Conservation (phyloP, 2,888 invertebrate species). For the Orgyia antiqua region DNA sequence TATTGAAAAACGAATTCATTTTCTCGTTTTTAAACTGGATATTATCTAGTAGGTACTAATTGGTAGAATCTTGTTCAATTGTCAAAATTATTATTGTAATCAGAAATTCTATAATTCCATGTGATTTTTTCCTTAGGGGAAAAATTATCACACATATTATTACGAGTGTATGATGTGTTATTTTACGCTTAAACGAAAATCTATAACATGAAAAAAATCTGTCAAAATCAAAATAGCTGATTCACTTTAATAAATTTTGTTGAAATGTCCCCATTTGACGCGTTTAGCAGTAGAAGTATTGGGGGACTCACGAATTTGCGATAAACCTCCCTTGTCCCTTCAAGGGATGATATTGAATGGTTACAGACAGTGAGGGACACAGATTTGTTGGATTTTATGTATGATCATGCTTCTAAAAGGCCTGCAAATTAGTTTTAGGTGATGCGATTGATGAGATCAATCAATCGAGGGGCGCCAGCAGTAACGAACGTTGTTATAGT, state of each 20-base stretch:
- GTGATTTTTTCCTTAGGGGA: too few relatives aligned
- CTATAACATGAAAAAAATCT: constrained; percentile 25
- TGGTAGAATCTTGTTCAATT: too few relatives aligned
- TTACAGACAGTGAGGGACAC: constrained; percentile 13
- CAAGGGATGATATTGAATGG: constrained; percentile 23
- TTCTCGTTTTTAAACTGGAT: too few relatives aligned
- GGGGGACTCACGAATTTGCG: constrained; percentile 21
- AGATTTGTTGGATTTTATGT: constrained; percentile 20
- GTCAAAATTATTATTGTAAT: too few relatives aligned
- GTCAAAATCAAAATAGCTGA: constrained; percentile 26
- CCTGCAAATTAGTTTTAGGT: constrained; percentile 5
- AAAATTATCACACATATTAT: too few relatives aligned
- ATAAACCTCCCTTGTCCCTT: constrained; percentile 20
- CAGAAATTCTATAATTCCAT: too few relatives aligned
- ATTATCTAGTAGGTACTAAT: too few relatives aligned
- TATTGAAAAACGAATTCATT: too few relatives aligned
- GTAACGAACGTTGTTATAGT: too few relatives aligned
- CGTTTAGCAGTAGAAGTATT: constrained; percentile 27
- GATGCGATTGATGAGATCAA: constrained; percentile 2
- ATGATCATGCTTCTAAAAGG: constrained; percentile 8
- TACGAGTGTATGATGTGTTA: too few relatives aligned
- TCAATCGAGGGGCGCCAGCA: constrained; percentile 1
- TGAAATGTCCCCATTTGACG: constrained; percentile 29
- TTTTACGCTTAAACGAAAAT: constrained; percentile 23
- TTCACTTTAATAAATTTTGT: constrained; percentile 29